Base-by-base conservation (phyloP, 2,888 invertebrate species). In the Cheilosia soror region DNA sequence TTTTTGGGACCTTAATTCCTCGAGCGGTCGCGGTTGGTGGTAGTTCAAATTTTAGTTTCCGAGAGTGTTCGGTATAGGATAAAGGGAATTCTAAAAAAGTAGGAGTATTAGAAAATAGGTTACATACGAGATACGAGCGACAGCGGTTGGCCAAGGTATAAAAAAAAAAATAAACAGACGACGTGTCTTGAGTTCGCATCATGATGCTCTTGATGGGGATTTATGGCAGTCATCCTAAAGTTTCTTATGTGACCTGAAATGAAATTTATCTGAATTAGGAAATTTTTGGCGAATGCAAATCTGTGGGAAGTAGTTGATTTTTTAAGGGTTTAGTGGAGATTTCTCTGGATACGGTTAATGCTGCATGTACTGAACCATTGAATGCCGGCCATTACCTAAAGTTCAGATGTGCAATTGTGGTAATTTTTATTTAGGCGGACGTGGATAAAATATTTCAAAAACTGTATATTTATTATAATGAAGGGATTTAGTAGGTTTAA, bases 121-220 rank as follows among this genome's bases (percentile, higher is more conserved):
- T 57, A 37, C 49, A 69, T 63, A 42, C n/a, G 31, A 37, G 0
- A 25, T 47, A 27, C 27, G 51, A 37, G 62, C 49, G 49, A 40
- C 68, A 78, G 66, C 76, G 72, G 81, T 76, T 85, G 62, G 76
- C 65, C 57, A 63, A 76, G 66, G 63, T 80, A 71, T 66, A 15
- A 82, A 57, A 25, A 60, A 37, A 44, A 27, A 31, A 33, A 65
- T 5, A 44, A 78, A 15, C 25, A 73, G 79, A 76, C 62, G 68
- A 85, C 85, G 81, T 85, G 85, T 77, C 85, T 85, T 76, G 66
- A 81, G 81, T 66, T 77, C 62, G 57, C 72, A 77, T 77, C 72
- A 60, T 53, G 62, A 81, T 77, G 62, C 85, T 85, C 72, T n/a
- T n/a, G n/a, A 72, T 62, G 72, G 55, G 84, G 81, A 85, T 81